phyloP scores from a whole-genome alignment of 2,113 vertebrate species.

The Myotis yumanensis region DNA sequence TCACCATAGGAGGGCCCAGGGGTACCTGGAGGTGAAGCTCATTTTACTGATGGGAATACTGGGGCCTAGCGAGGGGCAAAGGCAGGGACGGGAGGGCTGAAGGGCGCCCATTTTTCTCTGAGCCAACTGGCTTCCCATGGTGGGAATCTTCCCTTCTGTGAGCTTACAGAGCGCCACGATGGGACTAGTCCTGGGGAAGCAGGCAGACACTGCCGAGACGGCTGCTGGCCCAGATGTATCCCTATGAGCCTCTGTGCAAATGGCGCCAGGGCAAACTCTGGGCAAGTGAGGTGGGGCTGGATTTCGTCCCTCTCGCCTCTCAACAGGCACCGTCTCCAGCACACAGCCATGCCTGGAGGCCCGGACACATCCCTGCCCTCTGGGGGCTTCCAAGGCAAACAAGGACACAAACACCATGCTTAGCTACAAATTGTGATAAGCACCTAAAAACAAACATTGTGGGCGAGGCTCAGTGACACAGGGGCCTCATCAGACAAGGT shows the following conservation, averaged over 20 bases:
- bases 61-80: not conserved
- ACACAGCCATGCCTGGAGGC: accelerated
- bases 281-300: not conserved
- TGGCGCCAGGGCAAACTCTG: not conserved
- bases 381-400: not conserved
- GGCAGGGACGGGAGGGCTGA: not conserved
- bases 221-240: accelerated
- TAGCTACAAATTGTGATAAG: not conserved
- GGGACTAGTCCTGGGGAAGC: not conserved
- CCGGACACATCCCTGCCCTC: not conserved
- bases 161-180: not conserved
- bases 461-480: not conserved
- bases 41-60: not conserved
- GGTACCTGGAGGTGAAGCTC: not conserved
- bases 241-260: accelerated
- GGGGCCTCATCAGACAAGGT: not conserved
- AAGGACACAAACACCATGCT: not conserved
- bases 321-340: not conserved
- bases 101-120: not conserved
- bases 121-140: not conserved
- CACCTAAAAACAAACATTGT: not conserved
- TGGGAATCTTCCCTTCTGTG: not conserved
- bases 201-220: not conserved
- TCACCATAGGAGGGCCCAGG: not conserved
- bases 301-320: not conserved